Evolutionary conservation across 2,888 invertebrate species (phyloP).

Genomic region (Ichneumoninae sp.): DNA sequence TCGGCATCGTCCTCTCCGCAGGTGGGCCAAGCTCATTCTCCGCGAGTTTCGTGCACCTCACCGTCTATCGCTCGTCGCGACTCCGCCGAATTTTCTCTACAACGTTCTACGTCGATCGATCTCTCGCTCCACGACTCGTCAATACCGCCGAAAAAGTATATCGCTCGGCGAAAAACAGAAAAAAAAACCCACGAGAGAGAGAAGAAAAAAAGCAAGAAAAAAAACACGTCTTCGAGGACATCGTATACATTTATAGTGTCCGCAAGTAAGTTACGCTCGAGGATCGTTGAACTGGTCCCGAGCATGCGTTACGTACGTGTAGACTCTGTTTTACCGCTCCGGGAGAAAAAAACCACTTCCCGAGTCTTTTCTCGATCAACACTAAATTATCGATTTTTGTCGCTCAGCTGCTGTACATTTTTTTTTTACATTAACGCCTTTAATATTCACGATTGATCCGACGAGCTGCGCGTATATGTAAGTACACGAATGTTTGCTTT

Average conservation of each 20-base stretch:
- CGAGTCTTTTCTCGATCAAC: background rate
- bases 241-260: slow-evolving; percentile 52
- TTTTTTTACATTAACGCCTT: background rate
- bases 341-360: background rate
- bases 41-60: background rate
- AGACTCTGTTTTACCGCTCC: background rate
- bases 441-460: background rate
- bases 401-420: background rate
- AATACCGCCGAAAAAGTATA: slow-evolving; percentile 25
- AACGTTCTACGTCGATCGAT: slow-evolving; percentile 30
- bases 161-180: slow-evolving; percentile 31
- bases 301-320: background rate
- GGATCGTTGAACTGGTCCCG: slow-evolving; percentile 54
- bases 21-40: slow-evolving; percentile 26
- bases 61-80: slow-evolving; percentile 6
- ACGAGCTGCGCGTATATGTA: background rate
- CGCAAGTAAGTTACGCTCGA: slow-evolving; percentile 54
- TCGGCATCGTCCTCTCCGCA: slow-evolving; percentile 71
- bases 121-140: slow-evolving; percentile 22
- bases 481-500: background rate
- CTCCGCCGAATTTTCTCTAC: background rate
- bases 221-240: slow-evolving; percentile 39
- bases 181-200: background rate
- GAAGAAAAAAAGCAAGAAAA: slow-evolving; percentile 20
- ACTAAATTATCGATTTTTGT: slow-evolving; percentile 18